Percentiles rank a stretch among this genome's conserved stretches.
Conservation (phyloP, 2,113 vertebrate genomes). For the Cyprinus carpio region DNA sequence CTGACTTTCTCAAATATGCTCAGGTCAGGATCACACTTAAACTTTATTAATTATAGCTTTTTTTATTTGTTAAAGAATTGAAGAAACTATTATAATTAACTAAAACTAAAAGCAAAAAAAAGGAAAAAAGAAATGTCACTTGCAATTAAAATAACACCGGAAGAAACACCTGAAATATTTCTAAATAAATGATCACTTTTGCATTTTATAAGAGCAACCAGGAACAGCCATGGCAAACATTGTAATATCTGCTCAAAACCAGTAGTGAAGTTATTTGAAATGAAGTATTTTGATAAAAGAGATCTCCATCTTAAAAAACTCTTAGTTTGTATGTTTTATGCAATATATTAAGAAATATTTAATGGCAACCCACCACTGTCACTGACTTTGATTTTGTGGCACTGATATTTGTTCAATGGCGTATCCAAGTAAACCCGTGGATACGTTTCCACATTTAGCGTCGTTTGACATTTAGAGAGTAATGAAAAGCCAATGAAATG, state of each 20-base stretch:
- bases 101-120: no score
- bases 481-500: conserved; percentile 46
- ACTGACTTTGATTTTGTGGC: neutral
- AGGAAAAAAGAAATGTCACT: no score
- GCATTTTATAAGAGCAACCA: no score
- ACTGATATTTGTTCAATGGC: neutral
- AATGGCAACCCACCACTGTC: neutral
- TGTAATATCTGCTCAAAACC: no score
- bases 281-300: neutral
- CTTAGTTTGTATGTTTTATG: neutral
- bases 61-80: neutral
- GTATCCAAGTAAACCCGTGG: neutral
- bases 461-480: conserved; percentile 27
- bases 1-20: neutral
- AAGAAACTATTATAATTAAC: neutral
- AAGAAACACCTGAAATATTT: no score
- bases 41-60: neutral
- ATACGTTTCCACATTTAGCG: neutral
- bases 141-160: no score
- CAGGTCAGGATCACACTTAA: neutral
- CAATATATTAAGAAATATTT: neutral
- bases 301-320: neutral
- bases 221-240: no score
- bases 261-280: neutral
- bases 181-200: no score